A percentile compares a stretch with the other conserved stretches of the same genome.
Conservation (phyloP, 2,113 vertebrate genomes). For the Copsychus sechellarum region DNA sequence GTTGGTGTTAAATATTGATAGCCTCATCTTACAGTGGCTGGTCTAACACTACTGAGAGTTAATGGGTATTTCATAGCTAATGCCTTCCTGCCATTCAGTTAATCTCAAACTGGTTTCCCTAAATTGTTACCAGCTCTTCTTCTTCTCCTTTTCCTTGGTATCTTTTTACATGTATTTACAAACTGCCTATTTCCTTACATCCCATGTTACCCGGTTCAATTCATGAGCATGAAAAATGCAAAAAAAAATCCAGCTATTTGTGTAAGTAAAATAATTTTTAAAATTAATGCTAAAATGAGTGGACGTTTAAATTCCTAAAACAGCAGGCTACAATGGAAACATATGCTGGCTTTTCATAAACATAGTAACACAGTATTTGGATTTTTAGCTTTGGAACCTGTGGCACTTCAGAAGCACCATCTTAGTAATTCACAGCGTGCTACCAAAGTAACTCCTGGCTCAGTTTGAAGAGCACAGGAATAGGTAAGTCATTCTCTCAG, state of each 20-base stretch:
- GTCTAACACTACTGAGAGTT: not conserved
- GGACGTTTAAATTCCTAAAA: not conserved
- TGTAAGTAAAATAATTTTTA: not conserved
- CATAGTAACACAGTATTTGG: not conserved
- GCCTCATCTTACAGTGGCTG: not conserved
- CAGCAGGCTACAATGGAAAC: not conserved
- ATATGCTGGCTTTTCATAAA: not conserved
- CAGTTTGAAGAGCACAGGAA: not conserved
- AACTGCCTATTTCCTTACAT: not conserved
- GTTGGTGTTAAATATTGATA: not conserved
- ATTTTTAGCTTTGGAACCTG: not conserved
- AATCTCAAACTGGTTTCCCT: not conserved
- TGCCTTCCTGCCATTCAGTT: not conserved
- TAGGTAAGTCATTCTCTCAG: fast-evolving
- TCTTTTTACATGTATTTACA: not conserved
- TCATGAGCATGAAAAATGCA: not conserved
- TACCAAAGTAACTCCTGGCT: not conserved
- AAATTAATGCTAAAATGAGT: not conserved
- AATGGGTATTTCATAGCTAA: not conserved
- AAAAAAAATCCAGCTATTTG: not conserved
- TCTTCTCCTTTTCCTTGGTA: not conserved
- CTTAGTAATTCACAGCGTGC: not conserved
- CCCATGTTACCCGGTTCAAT: not conserved
- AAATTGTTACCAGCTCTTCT: not conserved
- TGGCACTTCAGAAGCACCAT: not conserved